Evolutionary conservation across 2,888 invertebrate genomes (phyloP).

Genomic region (Torymus texanus): DNA sequence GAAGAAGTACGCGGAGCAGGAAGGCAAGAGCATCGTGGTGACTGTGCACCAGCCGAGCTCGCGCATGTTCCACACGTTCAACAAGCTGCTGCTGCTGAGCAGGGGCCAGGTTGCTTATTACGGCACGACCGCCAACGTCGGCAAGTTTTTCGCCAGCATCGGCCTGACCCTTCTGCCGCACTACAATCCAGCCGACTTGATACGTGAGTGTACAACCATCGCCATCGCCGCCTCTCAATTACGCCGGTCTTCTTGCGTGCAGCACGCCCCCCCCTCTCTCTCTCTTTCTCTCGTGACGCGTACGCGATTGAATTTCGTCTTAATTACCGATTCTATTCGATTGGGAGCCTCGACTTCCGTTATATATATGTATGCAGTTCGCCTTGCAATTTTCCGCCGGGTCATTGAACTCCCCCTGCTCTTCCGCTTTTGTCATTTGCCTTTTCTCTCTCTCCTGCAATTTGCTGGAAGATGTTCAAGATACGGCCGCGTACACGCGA

Average conservation of each 20-base stretch:
- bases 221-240: background rate
- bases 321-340: conserved; percentile 27
- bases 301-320: conserved; percentile 33
- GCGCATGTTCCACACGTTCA: conserved; percentile 89
- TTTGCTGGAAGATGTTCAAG: no score
- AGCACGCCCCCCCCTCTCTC: background rate
- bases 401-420: background rate
- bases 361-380: background rate
- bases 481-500: background rate
- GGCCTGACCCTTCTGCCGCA: conserved; percentile 84
- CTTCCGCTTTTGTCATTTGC: background rate
- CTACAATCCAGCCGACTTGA: conserved; percentile 91
- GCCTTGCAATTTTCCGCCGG: conserved; percentile 9
- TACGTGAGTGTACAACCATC: conserved; percentile 77
- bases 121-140: conserved; percentile 83
- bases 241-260: background rate
- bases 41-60: conserved; percentile 90
- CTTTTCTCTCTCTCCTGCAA: background rate
- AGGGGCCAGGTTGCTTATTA: conserved; percentile 86
- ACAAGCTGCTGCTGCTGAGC: conserved; percentile 83
- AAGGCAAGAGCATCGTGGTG: conserved; percentile 86
- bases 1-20: conserved; percentile 84
- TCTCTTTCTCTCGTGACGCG: background rate
- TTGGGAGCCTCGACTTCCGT: conserved; percentile 7
- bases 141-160: conserved; percentile 83